These are phyloP conservation scores for Merluccius polli DNA, from an alignment of 2,797 vertebrate species.

Conservation along the genomic window DNA sequence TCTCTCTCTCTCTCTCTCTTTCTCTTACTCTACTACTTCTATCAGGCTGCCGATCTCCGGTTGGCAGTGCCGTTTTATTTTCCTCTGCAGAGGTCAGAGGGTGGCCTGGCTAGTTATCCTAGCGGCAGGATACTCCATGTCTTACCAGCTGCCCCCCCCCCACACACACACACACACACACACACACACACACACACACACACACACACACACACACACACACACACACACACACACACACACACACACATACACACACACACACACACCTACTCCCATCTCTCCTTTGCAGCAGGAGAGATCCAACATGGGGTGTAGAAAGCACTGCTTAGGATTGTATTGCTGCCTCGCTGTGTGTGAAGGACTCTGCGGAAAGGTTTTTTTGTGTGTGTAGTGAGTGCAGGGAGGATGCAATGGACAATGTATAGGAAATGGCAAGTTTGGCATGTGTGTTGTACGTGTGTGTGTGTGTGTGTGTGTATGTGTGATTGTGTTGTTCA, in stretches of 20 bases:
- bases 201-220: too few species aligned
- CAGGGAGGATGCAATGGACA: neutral
- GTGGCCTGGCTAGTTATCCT: neutral
- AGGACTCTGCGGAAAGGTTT: neutral
- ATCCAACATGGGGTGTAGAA: neutral
- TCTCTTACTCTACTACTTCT: neutral
- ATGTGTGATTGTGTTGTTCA: neutral
- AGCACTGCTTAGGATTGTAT: neutral
- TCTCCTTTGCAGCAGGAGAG: neutral
- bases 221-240: too few species aligned
- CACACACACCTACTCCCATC: neutral
- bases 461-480: neutral
- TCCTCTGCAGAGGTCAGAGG: neutral
- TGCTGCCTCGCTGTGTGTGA: neutral
- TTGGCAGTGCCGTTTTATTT: neutral
- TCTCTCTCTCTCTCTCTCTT: too few species aligned
- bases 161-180: too few species aligned
- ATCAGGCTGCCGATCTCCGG: neutral
- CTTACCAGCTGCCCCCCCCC: neutral
- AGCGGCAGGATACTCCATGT: neutral
- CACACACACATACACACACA: too few species aligned
- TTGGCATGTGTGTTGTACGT: neutral
- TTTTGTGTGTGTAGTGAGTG: neutral
- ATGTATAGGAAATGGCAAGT: neutral
- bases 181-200: too few species aligned